Percentiles rank a stretch among this genome's conserved stretches.
phyloP scores from a whole-genome alignment of 2,888 invertebrate species.

The Melanotus villosus region DNA sequence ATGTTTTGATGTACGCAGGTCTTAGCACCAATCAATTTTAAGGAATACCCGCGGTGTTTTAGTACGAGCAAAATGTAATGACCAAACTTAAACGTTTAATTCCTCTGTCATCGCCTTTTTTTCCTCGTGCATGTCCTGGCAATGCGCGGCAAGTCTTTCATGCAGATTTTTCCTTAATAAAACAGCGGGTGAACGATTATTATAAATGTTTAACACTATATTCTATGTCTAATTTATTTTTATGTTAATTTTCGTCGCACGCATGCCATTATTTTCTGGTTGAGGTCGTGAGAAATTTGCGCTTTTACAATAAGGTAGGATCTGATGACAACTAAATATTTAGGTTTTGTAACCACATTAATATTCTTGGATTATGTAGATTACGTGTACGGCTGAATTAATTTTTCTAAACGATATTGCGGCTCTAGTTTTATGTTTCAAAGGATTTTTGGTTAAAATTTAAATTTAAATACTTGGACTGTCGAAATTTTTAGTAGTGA shows the following conservation, averaged over 20 bases:
- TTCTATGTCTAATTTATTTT: slow-evolving; percentile 36
- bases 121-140: slow-evolving; percentile 22
- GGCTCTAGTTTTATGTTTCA: background rate
- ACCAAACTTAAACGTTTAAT: slow-evolving; percentile 30
- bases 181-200: slow-evolving; percentile 39
- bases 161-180: slow-evolving; percentile 43
- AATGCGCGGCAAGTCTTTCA: slow-evolving; percentile 26
- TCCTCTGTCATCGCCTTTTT: slow-evolving; percentile 37
- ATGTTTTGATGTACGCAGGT: slow-evolving; percentile 20
- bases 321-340: slow-evolving; percentile 14
- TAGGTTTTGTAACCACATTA: slow-evolving; percentile 17
- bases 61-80: slow-evolving; percentile 30
- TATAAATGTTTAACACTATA: slow-evolving; percentile 39
- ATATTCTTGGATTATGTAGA: slow-evolving; percentile 19
- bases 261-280: slow-evolving; percentile 1
- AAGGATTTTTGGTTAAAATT: no score
- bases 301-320: background rate
- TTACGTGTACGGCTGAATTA: background rate
- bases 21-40: slow-evolving; percentile 29
- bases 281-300: slow-evolving; percentile 26
- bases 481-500: no score
- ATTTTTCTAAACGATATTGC: no score
- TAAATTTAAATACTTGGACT: no score
- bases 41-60: slow-evolving; percentile 31
- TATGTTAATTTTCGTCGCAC: slow-evolving; percentile 35